Evolutionary conservation across 37 sponge, comb jelly and placozoan species (phyloP), one percentile per base, ranked within the genome.

Genomic region (Spongia lamella): DNA sequence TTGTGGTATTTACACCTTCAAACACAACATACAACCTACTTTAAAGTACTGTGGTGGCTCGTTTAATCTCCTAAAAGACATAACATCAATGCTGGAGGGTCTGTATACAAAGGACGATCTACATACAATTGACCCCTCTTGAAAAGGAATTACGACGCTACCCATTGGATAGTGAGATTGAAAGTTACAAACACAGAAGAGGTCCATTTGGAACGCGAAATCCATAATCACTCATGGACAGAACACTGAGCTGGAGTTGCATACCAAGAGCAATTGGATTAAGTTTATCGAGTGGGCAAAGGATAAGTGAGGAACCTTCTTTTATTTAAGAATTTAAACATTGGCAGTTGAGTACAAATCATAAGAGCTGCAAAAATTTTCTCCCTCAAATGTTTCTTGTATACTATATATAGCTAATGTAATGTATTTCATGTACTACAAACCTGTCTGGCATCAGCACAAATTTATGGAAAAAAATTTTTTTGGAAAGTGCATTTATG

Each of bases 81-180:
- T 86, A 19, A 34, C 73, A 0, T 68, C 73, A 20, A 52, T 86
- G 80, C 79, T 86, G 40, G 61, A 75, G 24, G 50, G 66, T 1
- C 70, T 86, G 24, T 86, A 60, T 56, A 75, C 79, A 50, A 79
- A 74, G 16, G 2, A 25, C n/a, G n/a, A n/a, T n/a, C n/a, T n/a
- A n/a, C n/a, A n/a, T n/a, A 0, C 58, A 69, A 21, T 29, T 80
- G 33, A 36, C 47, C 25, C 68, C 80, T 6, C 37, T 86, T 38
- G 86, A 86, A 62, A 11, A 38, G 34, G 80, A 79, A 38, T 35
- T 86, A 0, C 72, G 68, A 40, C 43, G 35, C 34, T 35, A 35
- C 40, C 80, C 86, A 50, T 9, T 85, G 86, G 86, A 2, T 29
- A 2, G 6, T 79, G 6, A 38, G 69, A 27, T 7, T 39, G 1